Evolutionary conservation across 2,888 invertebrate species (phyloP), one percentile per base, ranked within the genome.

Genomic region (Muschampia plurimacula): DNA sequence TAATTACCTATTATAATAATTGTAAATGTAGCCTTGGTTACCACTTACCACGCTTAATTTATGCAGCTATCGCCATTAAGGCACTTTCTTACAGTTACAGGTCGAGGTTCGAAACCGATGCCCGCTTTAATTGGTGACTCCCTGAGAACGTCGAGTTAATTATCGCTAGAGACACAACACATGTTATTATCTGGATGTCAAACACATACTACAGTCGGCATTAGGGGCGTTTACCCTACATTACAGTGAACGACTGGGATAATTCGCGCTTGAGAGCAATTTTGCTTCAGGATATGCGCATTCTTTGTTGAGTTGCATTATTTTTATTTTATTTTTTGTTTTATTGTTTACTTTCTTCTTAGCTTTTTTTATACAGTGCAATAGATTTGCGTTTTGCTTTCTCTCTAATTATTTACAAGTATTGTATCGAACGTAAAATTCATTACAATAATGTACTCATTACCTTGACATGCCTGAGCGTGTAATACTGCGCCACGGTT

Each of bases 101-200:
- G 75, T 72, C 77, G 77, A 74, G 74, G 79, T 76, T 77, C 79
- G 81, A 78, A 79, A 78, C 81, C 86, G 83, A 81, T 88, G 87
- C 84, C 78, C 82, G 78, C 82, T 82, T 84, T 91, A 90, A 91
- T 90, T 86, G 84, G 77, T 79, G 81, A 79, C 82, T 82, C 78
- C 82, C 85, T 88, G 90, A 82, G 89, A 89, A 90, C 81, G 77
- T 78, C 77, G 75, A 75, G 79, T 82, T 90, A 89, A 90, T 90
- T 87, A 84, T 81, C 77, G 78, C 82, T 78, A 82, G 80, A 82
- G 77, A 75, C 77, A 74, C 79, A 75, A 79, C 80, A 80, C 79
- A 78, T 89, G 84, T 88, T 87, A 90, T 91, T 90, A 89, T 81
- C 82, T 84, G 86, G 84, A 86, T 85, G 83, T 84, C 84, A 84